Evolutionary conservation across 2,797 vertebrate genomes (phyloP).

Genomic region (Pangasius larnaudii): DNA sequence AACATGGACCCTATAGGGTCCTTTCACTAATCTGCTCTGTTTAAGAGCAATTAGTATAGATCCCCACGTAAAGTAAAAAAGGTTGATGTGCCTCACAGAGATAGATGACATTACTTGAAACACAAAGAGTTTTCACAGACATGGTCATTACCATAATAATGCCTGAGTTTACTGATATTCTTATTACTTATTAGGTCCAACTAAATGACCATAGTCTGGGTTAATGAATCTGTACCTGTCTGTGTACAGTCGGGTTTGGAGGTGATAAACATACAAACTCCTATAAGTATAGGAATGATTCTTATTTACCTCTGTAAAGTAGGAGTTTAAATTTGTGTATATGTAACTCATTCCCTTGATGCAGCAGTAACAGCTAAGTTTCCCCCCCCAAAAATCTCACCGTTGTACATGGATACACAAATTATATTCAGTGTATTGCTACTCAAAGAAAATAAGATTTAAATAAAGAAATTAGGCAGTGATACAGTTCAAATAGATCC

Average conservation of each 20-base stretch:
- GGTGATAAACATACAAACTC: slow-evolving; percentile 48
- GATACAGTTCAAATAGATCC: background rate
- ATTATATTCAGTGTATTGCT: background rate
- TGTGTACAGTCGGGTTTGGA: slow-evolving; percentile 19
- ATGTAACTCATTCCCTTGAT: slow-evolving; percentile 58
- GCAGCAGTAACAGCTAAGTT: slow-evolving; percentile 50
- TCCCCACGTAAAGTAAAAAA: slow-evolving; percentile 47
- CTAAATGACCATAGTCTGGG: slow-evolving; percentile 63
- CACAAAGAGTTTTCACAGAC: slow-evolving; percentile 38
- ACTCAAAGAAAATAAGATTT: background rate
- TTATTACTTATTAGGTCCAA: slow-evolving; percentile 48
- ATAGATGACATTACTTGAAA: slow-evolving; percentile 35
- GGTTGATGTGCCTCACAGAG: slow-evolving; percentile 54
- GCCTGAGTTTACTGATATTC: slow-evolving; percentile 34
- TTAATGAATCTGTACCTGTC: slow-evolving; percentile 53
- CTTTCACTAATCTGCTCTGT: slow-evolving; percentile 49
- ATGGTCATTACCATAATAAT: slow-evolving; percentile 44
- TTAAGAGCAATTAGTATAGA: slow-evolving; percentile 53
- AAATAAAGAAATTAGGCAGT: background rate
- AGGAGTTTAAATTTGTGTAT: slow-evolving; percentile 55
- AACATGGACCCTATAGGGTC: slow-evolving; percentile 48
- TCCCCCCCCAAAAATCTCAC: background rate
- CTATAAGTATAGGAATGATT: slow-evolving; percentile 37
- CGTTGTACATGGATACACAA: background rate
- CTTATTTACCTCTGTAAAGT: slow-evolving; percentile 44